phyloP scores from a whole-genome alignment of 2,113 vertebrate species.

The Lagopus muta region DNA sequence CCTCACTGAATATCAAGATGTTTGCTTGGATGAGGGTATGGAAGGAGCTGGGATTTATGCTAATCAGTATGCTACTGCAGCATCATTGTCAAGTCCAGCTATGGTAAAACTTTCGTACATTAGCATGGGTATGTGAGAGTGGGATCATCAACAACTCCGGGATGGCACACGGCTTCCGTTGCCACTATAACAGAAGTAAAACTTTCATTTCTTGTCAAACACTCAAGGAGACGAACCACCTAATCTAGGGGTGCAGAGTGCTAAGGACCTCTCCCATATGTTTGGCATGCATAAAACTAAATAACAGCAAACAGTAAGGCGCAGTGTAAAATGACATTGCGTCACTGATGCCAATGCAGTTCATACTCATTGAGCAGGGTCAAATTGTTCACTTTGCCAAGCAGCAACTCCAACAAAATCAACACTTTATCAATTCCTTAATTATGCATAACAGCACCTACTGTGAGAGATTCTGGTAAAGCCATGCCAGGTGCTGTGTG shows the following conservation, averaged over 20 bases:
- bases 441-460: not conserved
- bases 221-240: not conserved
- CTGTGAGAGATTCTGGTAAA: not conserved
- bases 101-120: not conserved
- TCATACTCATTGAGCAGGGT: not conserved
- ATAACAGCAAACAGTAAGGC: not conserved
- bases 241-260: not conserved
- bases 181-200: not conserved
- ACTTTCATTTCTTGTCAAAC: not conserved
- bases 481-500: not conserved
- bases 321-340: not conserved
- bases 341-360: not conserved
- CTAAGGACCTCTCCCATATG: not conserved
- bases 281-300: not conserved
- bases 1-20: not conserved
- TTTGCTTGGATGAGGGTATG: not conserved
- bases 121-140: not conserved
- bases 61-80: not conserved
- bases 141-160: accelerated
- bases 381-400: not conserved
- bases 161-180: not conserved
- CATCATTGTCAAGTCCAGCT: not conserved
- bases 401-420: not conserved
- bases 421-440: not conserved
- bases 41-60: not conserved